Percentiles rank a stretch among this genome's conserved stretches.
These are phyloP conservation scores for Cantharis lateralis DNA, from an alignment of 2,888 invertebrate species.

Conservation along the genomic window DNA sequence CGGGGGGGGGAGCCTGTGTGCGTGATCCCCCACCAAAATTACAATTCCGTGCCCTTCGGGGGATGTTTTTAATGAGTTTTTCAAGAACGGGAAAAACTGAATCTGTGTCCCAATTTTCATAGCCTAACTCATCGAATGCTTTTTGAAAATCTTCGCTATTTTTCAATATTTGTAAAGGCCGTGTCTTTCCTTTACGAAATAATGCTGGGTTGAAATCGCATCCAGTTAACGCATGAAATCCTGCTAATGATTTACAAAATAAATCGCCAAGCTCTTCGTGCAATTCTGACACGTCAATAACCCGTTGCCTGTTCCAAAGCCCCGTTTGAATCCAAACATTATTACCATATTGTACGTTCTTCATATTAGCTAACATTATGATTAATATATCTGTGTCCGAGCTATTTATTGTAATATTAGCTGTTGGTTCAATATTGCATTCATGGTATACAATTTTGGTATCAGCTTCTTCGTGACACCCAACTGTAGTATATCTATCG, in stretches of 20 bases:
- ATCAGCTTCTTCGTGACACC: constrained; percentile 42
- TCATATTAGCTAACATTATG: constrained; percentile 38
- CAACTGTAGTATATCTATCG: constrained; percentile 27
- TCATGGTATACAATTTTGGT: constrained; percentile 39
- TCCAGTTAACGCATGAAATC: constrained; percentile 17
- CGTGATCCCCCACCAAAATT: too few relatives aligned
- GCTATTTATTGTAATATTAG: constrained; percentile 39
- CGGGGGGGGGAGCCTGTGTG: too few relatives aligned
- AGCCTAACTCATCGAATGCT: neutral
- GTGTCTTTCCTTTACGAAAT: constrained; percentile 2
- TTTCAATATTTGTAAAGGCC: neutral
- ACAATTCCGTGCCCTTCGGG: too few relatives aligned
- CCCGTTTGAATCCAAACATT: constrained; percentile 6
- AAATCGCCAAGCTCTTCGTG: neutral
- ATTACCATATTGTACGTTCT: neutral
- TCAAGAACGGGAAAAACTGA: neutral
- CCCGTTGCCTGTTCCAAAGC: neutral
- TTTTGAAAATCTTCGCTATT: neutral
- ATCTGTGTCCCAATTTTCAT: too few relatives aligned
- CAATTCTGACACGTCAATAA: neutral
- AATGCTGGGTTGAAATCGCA: constrained; percentile 5
- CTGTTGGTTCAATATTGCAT: too few relatives aligned
- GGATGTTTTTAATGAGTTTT: neutral
- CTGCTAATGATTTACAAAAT: constrained; percentile 3
- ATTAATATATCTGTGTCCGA: constrained; percentile 40